Evolutionary conservation across 1,140 invertebrate genomes (phyloP).

Genomic region (Antheraea mylitta): DNA sequence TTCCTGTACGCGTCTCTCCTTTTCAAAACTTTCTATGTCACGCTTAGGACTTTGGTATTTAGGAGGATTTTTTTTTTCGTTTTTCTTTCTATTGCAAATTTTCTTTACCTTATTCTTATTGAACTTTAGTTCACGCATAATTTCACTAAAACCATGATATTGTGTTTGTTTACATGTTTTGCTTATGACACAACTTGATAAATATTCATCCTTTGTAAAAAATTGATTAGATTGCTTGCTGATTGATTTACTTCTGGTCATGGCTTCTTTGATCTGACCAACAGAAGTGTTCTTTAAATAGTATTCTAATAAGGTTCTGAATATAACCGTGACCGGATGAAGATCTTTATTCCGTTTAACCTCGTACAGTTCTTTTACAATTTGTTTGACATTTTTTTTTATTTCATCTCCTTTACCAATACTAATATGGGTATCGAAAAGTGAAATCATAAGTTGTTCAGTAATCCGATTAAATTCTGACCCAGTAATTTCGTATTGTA

Average conservation of each 20-base stretch:
- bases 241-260: slow-evolving; percentile 39
- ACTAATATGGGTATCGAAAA: slow-evolving; percentile 38
- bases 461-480: slow-evolving; percentile 49
- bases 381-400: slow-evolving; percentile 42
- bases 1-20: slow-evolving; percentile 55
- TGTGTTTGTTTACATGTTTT: slow-evolving; percentile 46
- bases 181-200: slow-evolving; percentile 37
- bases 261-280: slow-evolving; percentile 32
- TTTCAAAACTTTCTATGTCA: slow-evolving; percentile 43
- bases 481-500: slow-evolving; percentile 34
- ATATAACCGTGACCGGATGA: slow-evolving; percentile 52
- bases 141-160: slow-evolving; percentile 31
- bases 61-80: slow-evolving; percentile 19
- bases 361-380: slow-evolving; percentile 52
- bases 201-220: slow-evolving; percentile 50
- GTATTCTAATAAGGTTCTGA: slow-evolving; percentile 57
- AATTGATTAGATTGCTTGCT: slow-evolving; percentile 43
- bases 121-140: slow-evolving; percentile 16
- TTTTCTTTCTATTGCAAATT: slow-evolving; percentile 4
- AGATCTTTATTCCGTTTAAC: slow-evolving; percentile 33
- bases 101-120: slow-evolving; percentile 17
- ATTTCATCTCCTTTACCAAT: slow-evolving; percentile 20
- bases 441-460: slow-evolving; percentile 46
- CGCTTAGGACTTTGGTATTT: slow-evolving; percentile 25
- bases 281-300: slow-evolving; percentile 47